Evolutionary conservation across 2,113 vertebrate genomes (phyloP), one percentile per base, ranked within the genome.

Genomic region (Ailurus styani): DNA sequence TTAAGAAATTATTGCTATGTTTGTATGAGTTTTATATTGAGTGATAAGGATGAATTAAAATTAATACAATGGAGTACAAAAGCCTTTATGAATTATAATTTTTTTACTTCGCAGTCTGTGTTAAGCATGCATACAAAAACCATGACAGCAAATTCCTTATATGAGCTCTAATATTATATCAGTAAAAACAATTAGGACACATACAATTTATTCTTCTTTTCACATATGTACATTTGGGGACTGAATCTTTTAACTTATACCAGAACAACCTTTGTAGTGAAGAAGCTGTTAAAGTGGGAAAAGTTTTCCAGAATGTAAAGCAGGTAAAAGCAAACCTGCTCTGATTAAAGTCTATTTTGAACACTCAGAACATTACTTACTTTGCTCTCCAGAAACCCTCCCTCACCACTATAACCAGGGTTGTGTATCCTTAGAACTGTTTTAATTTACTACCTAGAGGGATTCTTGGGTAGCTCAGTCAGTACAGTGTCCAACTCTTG

Each of bases 381-480:
- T 25, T 40, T 27, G 4, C 13, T n/a, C 23, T 57, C 0, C 2
- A 13, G 3, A 34, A 37, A 34, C 34, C 2, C 18, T 18, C 3
- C 1, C 3, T 62, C 27, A 40, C 12, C 15, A 14, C 1, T 13
- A 29, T 20, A 25, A 18, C 13, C 3, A 3, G 10, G 47, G 1
- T 13, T 1, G 0, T 27, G 29, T 15, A 15, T 10, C 52, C 37
- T 6, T 70, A 37, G 17, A 90, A 87, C 27, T 0, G 23, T n/a
- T 17, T 54, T 47, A 4, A 6, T 29, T 57, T 87, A 91, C 23
- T 21, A 68, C 18, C 66, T 37, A 37, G 8, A 20, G 34, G 17
- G 17, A 37, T 68, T 9, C 8, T 68, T 68, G n/a, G 7, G 66
- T 21, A 17, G 8, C 66, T 68, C 34, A 68, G 34, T 68, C 18